Evolutionary conservation across 92 coral and sea anemone genomes (phyloP).

Genomic region (Phenganax subtilis): DNA sequence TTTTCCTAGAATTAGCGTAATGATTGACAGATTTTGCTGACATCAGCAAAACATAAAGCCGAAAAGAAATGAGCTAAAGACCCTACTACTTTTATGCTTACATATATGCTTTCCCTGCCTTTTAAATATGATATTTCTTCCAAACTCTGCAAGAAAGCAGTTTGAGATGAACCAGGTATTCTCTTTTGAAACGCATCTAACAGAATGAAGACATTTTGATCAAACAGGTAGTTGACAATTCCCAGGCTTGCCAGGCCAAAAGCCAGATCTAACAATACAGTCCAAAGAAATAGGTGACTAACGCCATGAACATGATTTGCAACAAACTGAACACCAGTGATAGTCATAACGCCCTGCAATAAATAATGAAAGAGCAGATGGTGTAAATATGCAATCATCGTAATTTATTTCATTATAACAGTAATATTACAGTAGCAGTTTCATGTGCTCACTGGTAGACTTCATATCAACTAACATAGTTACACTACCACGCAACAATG

Average conservation of each 20-base stretch:
- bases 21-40: too few species aligned
- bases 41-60: neutral
- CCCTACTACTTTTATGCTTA: too few species aligned
- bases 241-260: neutral
- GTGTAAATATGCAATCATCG: too few species aligned
- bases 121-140: neutral
- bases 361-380: neutral
- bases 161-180: slow-evolving; percentile 25
- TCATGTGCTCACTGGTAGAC: too few species aligned
- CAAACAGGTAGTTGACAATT: neutral
- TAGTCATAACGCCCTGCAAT: neutral
- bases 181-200: neutral
- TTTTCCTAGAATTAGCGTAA: too few species aligned
- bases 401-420: too few species aligned
- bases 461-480: too few species aligned
- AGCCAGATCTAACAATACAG: neutral
- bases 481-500: neutral
- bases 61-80: neutral
- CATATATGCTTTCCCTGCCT: neutral
- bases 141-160: neutral
- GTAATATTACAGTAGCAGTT: too few species aligned
- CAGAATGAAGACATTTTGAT: neutral
- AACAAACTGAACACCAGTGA: neutral
- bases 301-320: neutral
- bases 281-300: neutral